Base-by-base conservation (phyloP, 2,888 invertebrate species). In the Odontocerum albicorne region DNA sequence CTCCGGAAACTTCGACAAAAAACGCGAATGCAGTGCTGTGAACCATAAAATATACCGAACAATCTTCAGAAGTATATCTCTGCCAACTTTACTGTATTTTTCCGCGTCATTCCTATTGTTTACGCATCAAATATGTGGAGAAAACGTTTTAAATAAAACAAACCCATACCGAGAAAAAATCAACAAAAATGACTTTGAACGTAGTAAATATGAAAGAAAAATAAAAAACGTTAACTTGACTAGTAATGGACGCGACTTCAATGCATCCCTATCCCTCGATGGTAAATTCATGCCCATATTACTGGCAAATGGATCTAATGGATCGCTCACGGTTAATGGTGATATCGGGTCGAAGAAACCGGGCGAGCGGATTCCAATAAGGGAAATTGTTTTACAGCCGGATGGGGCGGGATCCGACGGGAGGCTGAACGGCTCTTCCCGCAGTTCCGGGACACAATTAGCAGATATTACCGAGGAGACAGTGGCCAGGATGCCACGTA, bases 381-480 rank as follows among this genome's bases (percentile, higher is more conserved):
- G 51, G 43, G 43, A 44, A 51, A 51, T 51, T 51, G 51, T 51
- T 51, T 51, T 43, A 52, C 19, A 45, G 38, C 44, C 44, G 44
- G 36, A 43, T 51, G 51, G 36, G 44, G 39, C 13, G 17, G 16
- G 10, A 3, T 3, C 19, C 22, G 45, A 20, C 6, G 19, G 8
- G 27, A 31, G 27, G 40, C 13, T 10, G 10, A 22, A 39, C 16
- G 33, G 15, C 27, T 21, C 27, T 10, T 43, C 51, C 43, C 21
- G 22, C 35, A 20, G 3, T 21, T 19, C 54, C 49, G 59, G 44
- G 44, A 60, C 54, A 60, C 59, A 60, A 60, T 60, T 60, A 60
- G 54, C 43, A 54, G 59, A 57, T 51, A 53, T 60, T 60, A 54
- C 54, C 13, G 54, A 13, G 15, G 42, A 57, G 46, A 47, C 50